Conservation (phyloP, 2,113 vertebrate genomes). For the Aphyosemion australe region DNA sequence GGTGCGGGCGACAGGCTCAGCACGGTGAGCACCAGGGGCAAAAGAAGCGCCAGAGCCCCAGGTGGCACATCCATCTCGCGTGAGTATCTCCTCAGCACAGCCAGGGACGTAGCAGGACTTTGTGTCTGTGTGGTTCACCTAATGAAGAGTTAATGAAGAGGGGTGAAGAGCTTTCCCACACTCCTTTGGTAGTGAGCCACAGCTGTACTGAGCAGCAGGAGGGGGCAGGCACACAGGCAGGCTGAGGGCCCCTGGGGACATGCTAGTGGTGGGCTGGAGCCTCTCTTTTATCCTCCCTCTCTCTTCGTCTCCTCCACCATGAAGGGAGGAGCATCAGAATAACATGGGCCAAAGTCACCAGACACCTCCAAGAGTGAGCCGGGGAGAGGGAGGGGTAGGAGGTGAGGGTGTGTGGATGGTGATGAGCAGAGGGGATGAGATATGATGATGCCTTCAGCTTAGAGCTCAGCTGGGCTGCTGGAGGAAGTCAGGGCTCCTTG, state of each 20-base stretch:
- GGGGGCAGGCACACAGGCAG: conserved; percentile 54
- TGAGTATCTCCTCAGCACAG: conserved; percentile 31
- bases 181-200: conserved; percentile 69
- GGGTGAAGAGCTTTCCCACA: conserved; percentile 40
- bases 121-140: conserved; percentile 39
- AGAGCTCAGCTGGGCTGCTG: conserved; percentile 26
- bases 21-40: conserved; percentile 49
- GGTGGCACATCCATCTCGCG: conserved; percentile 59
- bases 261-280: conserved; percentile 73
- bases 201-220: conserved; percentile 76
- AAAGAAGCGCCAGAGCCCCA: conserved; percentile 46
- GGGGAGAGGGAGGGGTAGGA: conserved; percentile 24
- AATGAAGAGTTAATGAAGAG: conserved; percentile 27
- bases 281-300: conserved; percentile 65
- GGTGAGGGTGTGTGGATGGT: conserved; percentile 41
- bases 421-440: conserved; percentile 45
- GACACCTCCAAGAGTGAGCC: conserved; percentile 66
- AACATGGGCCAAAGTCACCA: conserved; percentile 76
- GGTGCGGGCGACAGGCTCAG: conserved; percentile 55
- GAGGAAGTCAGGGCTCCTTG: conserved; percentile 28
- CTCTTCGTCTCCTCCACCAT: conserved; percentile 58
- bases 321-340: conserved; percentile 75
- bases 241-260: conserved; percentile 77
- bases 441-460: conserved; percentile 20
- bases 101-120: conserved; percentile 21